phyloP scores from a whole-genome alignment of 2,797 vertebrate genomes.

The Pipistrellus nathusii region DNA sequence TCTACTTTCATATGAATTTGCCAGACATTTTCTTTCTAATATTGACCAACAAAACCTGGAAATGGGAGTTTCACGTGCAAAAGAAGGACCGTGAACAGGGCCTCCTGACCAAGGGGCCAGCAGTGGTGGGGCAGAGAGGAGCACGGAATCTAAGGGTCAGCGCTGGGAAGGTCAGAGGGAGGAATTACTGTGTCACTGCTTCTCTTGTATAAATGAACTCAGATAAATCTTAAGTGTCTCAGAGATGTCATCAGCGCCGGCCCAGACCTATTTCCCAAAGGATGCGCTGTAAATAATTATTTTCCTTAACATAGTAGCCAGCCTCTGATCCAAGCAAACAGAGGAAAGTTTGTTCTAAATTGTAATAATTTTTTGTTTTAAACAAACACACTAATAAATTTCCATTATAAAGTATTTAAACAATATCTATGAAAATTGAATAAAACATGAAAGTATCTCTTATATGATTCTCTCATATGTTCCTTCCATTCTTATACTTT shows the following conservation, averaged over 20 bases:
- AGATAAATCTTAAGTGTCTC: neutral
- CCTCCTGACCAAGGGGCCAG: neutral
- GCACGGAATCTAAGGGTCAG: neutral
- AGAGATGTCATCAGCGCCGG: neutral
- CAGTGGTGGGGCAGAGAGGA: neutral
- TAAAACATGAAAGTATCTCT: slow-evolving; percentile 7
- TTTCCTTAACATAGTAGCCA: neutral
- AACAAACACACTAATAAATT: neutral
- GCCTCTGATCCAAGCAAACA: slow-evolving; percentile 1
- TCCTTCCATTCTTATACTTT: neutral
- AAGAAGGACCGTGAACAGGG: neutral
- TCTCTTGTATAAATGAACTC: neutral
- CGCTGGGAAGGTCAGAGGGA: neutral
- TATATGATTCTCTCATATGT: neutral
- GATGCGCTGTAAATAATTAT: neutral
- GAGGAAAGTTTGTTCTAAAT: neutral
- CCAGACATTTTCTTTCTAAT: neutral
- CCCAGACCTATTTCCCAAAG: slow-evolving; percentile 12
- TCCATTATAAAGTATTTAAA: neutral
- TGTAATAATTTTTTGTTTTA: neutral
- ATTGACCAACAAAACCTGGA: neutral
- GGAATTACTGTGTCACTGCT: neutral
- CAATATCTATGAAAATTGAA: neutral
- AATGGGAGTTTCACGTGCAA: neutral
- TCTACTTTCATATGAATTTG: neutral